Evolutionary conservation across 2,888 invertebrate species (phyloP), one percentile per base, ranked within the genome.

Genomic region (Ochlodes sylvanus): DNA sequence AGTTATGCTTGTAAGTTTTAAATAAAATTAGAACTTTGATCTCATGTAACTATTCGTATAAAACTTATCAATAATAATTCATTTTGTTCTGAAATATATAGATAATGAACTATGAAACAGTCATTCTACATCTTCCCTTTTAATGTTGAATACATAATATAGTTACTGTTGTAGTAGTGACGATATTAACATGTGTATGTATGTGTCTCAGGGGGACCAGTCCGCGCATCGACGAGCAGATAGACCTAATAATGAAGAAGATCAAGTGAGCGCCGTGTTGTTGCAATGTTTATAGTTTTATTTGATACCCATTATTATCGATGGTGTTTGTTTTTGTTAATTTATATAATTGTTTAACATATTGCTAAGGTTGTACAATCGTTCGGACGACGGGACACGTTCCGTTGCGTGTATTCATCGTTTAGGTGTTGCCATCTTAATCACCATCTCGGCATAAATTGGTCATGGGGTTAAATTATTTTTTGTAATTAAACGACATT

Each of bases 141-240:
- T n/a, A n/a, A n/a, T n/a, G n/a, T n/a, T n/a, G n/a, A n/a, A n/a
- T n/a, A n/a, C n/a, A n/a, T n/a, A n/a, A n/a, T n/a, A 38, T 9
- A 12, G 12, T 0, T 50, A 4, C 15, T 15, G 3, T 7, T 17
- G 47, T 47, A 15, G 2, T 50, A 12, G 3, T 38, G 10, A 19
- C 7, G 10, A 17, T 19, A 1, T 7, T 54, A 54, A 9, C 1
- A 32, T 27, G 21, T 54, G n/a, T n/a, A n/a, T 19, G 7, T 2
- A 1, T 17, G 14, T 61, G 14, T 14, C 32, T 27, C 89, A 93
- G 92, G 69, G 98, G 98, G 50, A 95, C 95, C 69, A 98, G 98
- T 70, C 94, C 95, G 75, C 95, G 98, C 76, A 94, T 98, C 70
- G 98, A 98, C 88, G 95, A 96, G 77, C 94, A 97, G 75, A 96